Base-by-base conservation (phyloP, 2,797 vertebrate species). In the Malacoraja senta region DNA sequence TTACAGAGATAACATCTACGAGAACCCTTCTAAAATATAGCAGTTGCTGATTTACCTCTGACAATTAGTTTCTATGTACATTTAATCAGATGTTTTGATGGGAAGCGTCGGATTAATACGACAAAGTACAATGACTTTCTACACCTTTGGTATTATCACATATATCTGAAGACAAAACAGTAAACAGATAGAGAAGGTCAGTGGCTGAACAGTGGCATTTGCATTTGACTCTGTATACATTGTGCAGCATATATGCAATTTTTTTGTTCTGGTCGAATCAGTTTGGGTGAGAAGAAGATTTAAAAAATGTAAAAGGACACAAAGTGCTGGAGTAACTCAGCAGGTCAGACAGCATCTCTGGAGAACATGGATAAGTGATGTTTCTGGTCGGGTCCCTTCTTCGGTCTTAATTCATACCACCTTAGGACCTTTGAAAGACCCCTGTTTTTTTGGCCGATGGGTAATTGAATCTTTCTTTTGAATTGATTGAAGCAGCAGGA, bases 381-480 rank as follows among this genome's bases (percentile, higher is more conserved):
- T 53, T 53, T 53, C 44, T 38, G 38, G 38, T 53, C 44, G 0
- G 6, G 44, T 53, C 44, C 4, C 44, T 53, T 53, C 44, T 53
- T 53, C 44, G 0, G 44, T 53, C 53, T 86, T 61, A 58, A n/a
- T 86, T 86, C 83, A 58, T 63, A 26, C 58, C 83, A 86, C 58
- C 58, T 86, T 12, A 86, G 58, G 13, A 86, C 26, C 53, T 86
- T 86, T n/a, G 58, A 8, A 86, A 86, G 26, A 29, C 53, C 63
- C 24, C 26, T 86, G 29, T 86, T 86, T 86, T 86, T 21, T 61
- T 26, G 63, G 83, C 58, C 44, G 53, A 63, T n/a, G 21, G 83
- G 81, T 86, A 86, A 86, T 86, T 86, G 2, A 61, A 86, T 86
- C 83, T 61, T 86, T 61, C 44, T 63, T 53, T 26, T 53, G 53